Percentiles rank a stretch among this genome's conserved stretches.
Conservation (phyloP, 2,797 vertebrate genomes). For the Tympanoctomys barrerae region DNA sequence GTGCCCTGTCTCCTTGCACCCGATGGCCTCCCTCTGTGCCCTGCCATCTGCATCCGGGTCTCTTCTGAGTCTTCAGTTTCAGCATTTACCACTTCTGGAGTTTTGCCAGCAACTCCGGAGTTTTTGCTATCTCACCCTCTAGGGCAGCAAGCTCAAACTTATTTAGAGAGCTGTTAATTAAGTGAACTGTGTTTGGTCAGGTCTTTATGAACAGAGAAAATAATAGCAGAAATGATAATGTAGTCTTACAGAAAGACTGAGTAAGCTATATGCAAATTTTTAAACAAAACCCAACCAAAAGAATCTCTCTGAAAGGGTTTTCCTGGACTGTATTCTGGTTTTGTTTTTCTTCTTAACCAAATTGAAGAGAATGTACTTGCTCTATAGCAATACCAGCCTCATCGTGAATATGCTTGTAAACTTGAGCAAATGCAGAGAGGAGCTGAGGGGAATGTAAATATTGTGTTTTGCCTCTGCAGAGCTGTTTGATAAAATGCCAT, state of each 20-base stretch:
- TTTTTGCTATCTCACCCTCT: slow-evolving; percentile 15
- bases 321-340: background rate
- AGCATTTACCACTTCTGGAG: background rate
- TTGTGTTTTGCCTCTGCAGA: background rate
- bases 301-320: background rate
- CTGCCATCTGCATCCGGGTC: background rate
- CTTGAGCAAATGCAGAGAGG: slow-evolving; percentile 50
- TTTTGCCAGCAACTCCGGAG: slow-evolving; percentile 35
- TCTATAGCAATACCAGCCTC: slow-evolving; percentile 16
- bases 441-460: slow-evolving; percentile 54
- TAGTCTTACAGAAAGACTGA: slow-evolving; percentile 43
- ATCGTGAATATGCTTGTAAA: slow-evolving; percentile 41
- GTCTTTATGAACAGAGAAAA: slow-evolving; percentile 68
- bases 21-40: background rate
- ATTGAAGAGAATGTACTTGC: slow-evolving; percentile 32
- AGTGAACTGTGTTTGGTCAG: slow-evolving; percentile 63
- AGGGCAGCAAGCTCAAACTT: slow-evolving; percentile 47
- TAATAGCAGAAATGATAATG: slow-evolving; percentile 30
- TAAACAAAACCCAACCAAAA: background rate
- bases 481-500: slow-evolving; percentile 54
- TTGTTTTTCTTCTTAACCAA: slow-evolving; percentile 41
- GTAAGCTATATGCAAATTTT: slow-evolving; percentile 41
- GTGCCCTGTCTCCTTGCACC: background rate
- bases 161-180: slow-evolving; percentile 79
- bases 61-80: background rate